Conservation (phyloP, 1,140 invertebrate species). For the Ctenoplectra terminalis region DNA sequence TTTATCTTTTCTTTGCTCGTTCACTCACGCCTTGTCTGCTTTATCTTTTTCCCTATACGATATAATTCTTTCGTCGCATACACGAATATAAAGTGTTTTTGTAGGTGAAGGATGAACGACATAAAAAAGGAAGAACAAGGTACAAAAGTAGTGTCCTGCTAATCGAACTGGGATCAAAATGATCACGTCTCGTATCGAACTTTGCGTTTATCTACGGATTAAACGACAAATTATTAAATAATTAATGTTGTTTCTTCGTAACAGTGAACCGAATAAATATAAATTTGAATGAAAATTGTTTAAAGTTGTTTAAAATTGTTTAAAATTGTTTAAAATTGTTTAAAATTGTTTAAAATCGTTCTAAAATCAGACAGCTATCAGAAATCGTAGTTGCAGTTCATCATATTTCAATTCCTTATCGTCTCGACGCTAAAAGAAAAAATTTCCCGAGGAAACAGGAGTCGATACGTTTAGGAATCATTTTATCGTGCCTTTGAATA, state of each 20-base stretch:
- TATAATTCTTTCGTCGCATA: no score
- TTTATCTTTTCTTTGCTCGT: neutral
- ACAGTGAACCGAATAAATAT: neutral
- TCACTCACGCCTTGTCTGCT: no score
- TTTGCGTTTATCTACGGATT: neutral
- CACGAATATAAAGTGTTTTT: neutral
- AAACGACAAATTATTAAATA: neutral
- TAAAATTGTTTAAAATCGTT: neutral
- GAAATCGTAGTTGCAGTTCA: neutral
- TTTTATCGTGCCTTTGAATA: no score
- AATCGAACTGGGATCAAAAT: neutral
- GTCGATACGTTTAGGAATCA: neutral
- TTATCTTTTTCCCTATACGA: neutral
- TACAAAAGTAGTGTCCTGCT: neutral
- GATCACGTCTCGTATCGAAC: neutral
- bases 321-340: neutral
- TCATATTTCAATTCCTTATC: neutral
- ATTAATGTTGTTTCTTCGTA: neutral
- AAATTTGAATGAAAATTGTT: no score
- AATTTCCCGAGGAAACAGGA: neutral
- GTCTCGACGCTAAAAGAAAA: neutral
- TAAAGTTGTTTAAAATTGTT: no score
- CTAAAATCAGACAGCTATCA: neutral
- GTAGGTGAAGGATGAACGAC: neutral
- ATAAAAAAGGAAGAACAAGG: neutral